Evolutionary conservation across 2,797 vertebrate species (phyloP).

Genomic region (Syngnathus rostellatus): DNA sequence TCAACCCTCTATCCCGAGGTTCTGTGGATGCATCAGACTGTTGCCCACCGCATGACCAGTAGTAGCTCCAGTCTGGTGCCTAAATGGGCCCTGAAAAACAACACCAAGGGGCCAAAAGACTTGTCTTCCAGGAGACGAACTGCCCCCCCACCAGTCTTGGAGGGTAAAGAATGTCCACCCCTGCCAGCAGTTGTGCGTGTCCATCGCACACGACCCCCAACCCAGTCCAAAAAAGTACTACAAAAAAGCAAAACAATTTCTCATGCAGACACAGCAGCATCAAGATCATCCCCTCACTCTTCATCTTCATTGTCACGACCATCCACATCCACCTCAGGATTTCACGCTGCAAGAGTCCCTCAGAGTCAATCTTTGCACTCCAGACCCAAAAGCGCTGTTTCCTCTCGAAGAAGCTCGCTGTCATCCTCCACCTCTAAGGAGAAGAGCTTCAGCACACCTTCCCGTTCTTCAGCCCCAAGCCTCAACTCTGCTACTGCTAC

Average conservation of each 20-base stretch:
- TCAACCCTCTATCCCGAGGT: slow-evolving; percentile 88
- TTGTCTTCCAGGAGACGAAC: slow-evolving; percentile 78
- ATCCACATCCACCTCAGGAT: slow-evolving; percentile 33
- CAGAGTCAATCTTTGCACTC: slow-evolving; percentile 47
- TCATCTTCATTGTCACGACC: slow-evolving; percentile 36
- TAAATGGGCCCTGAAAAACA: slow-evolving; percentile 77
- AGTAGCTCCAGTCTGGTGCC: slow-evolving; percentile 78
- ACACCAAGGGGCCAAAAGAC: slow-evolving; percentile 67
- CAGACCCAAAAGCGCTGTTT: slow-evolving; percentile 68
- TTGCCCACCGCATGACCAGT: slow-evolving; percentile 87
- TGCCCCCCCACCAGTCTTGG: slow-evolving; percentile 81
- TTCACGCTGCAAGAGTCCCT: slow-evolving; percentile 32
- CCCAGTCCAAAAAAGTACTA: slow-evolving; percentile 31
- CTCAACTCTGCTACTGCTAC: slow-evolving; percentile 36
- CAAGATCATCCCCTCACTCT: slow-evolving; percentile 30
- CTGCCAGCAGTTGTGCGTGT: slow-evolving; percentile 66
- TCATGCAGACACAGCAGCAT: slow-evolving; percentile 29
- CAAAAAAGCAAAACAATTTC: slow-evolving; percentile 46
- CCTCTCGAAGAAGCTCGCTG: slow-evolving; percentile 54
- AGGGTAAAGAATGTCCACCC: slow-evolving; percentile 84
- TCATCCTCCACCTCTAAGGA: slow-evolving; percentile 54
- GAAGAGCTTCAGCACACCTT: slow-evolving; percentile 58
- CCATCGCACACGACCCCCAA: slow-evolving; percentile 77
- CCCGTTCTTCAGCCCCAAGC: slow-evolving; percentile 48
- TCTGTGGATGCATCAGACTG: slow-evolving; percentile 90